Evolutionary conservation across 2,888 invertebrate species (phyloP).

Genomic region (Drosophila hamatofila): DNA sequence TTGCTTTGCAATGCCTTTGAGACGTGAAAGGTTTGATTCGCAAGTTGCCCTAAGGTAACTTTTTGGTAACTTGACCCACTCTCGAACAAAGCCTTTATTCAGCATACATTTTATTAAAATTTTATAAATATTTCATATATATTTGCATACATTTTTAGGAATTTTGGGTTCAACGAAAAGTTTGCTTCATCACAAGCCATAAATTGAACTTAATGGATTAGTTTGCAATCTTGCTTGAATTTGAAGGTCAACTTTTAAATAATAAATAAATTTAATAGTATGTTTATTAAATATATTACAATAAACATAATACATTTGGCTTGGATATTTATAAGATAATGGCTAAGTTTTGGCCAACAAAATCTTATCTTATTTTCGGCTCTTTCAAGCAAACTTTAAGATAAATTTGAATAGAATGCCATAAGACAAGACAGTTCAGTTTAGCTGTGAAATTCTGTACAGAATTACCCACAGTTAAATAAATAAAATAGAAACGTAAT

Average conservation of each 20-base stretch:
- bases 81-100: background rate
- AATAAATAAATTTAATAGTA: background rate
- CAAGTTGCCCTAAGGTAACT: background rate
- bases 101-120: background rate
- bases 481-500: background rate
- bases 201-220: background rate
- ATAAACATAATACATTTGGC: background rate
- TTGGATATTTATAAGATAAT: background rate
- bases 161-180: background rate
- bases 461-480: background rate
- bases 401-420: background rate
- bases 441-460: no score
- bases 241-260: background rate
- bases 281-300: background rate
- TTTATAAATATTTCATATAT: background rate
- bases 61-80: background rate
- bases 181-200: background rate
- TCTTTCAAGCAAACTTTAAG: background rate
- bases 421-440: background rate
- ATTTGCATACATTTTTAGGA: background rate
- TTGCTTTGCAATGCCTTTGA: background rate
- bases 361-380: no score
- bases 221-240: background rate
- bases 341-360: background rate
- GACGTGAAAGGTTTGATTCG: background rate